Percentiles rank a stretch among this genome's conserved stretches.
Conservation (phyloP, 2,888 invertebrate species). For the Drosophila robusta region DNA sequence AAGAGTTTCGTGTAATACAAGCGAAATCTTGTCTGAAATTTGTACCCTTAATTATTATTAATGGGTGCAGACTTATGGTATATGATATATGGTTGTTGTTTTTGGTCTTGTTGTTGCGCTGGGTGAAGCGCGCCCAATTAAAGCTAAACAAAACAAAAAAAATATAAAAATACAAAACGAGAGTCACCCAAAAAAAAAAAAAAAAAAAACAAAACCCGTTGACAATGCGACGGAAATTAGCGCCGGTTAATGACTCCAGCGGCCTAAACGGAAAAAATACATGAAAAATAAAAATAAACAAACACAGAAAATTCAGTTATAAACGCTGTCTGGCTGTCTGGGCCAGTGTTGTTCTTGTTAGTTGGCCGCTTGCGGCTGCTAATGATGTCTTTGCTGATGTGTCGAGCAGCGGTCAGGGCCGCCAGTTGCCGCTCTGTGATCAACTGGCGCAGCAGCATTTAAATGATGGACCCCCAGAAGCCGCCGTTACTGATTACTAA, state of each 20-base stretch:
- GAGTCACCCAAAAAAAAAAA: constrained; percentile 3
- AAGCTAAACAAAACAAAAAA: constrained; percentile 9
- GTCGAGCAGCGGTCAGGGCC: constrained; percentile 66
- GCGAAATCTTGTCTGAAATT: constrained; percentile 19
- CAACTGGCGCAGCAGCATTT: constrained; percentile 54
- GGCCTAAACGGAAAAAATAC: constrained; percentile 4
- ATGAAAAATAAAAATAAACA: neutral
- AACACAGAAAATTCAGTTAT: neutral
- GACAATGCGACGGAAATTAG: constrained; percentile 62
- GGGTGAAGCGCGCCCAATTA: constrained; percentile 46
- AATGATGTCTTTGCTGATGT: constrained; percentile 46
- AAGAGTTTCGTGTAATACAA: constrained; percentile 35
- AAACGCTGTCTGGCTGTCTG: neutral
- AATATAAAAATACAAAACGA: constrained; percentile 16
- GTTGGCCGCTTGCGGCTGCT: constrained; percentile 9
- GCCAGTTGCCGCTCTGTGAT: constrained; percentile 67
- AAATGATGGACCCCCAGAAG: constrained; percentile 71
- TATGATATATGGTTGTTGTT: constrained; percentile 6
- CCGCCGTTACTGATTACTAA: constrained; percentile 54
- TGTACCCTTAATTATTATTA: constrained; percentile 48
- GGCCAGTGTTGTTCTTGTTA: constrained; percentile 32
- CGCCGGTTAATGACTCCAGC: constrained; percentile 59
- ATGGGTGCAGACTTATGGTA: constrained; percentile 22
- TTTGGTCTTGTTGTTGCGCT: constrained; percentile 9
- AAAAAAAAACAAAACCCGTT: constrained; percentile 52